Evolutionary conservation across 1,140 invertebrate species (phyloP).

Genomic region (Dreissena polymorpha): DNA sequence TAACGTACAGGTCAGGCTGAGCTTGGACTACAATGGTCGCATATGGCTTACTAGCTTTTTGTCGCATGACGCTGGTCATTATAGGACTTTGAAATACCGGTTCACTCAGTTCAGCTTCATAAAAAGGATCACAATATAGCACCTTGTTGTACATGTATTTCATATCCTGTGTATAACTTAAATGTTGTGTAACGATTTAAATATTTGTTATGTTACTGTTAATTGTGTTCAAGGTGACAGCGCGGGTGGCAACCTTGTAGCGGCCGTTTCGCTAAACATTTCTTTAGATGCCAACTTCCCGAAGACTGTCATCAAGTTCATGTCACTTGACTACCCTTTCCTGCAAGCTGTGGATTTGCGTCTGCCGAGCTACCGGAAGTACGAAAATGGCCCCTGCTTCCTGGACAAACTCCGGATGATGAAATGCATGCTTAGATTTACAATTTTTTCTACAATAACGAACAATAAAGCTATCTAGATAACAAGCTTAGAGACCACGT

Average conservation of each 20-base stretch:
- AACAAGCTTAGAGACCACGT: background rate
- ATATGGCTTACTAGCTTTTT: too few species aligned
- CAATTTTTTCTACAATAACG: background rate
- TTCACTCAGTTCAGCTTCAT: too few species aligned
- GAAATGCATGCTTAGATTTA: background rate
- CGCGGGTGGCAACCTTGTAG: constrained; percentile 42
- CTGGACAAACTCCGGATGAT: background rate
- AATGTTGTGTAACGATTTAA: too few species aligned
- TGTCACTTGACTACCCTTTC: background rate
- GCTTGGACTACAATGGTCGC: too few species aligned
- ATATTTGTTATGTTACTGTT: too few species aligned
- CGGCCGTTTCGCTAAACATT: constrained; percentile 26
- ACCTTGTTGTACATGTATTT: too few species aligned
- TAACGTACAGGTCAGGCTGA: too few species aligned
- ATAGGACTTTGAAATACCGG: too few species aligned
- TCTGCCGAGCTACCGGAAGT: constrained; percentile 1
- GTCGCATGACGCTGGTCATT: too few species aligned
- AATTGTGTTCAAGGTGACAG: constrained; percentile 38
- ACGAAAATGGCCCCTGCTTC: background rate
- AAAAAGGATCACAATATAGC: too few species aligned
- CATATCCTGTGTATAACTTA: too few species aligned
- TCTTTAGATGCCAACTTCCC: background rate
- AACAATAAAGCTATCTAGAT: background rate
- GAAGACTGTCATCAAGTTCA: background rate
- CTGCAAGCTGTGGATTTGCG: constrained; percentile 5